These are phyloP conservation scores for Ctenopoma multispine DNA, from an alignment of 2,797 vertebrate species.

Conservation along the genomic window DNA sequence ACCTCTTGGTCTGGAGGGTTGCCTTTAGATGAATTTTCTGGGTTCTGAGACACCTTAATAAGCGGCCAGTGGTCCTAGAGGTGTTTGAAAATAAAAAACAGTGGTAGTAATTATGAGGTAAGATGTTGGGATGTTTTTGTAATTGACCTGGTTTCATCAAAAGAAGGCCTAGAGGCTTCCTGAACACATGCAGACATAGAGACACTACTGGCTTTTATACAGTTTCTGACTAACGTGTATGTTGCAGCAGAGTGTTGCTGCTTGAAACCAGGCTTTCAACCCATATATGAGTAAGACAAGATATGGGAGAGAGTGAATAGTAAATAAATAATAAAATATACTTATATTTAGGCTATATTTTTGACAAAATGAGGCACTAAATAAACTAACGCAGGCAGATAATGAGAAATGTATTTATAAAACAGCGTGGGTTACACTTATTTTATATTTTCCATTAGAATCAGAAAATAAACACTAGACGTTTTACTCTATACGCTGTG, in stretches of 20 bases:
- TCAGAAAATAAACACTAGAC: slow-evolving; percentile 28
- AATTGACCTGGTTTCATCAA: slow-evolving; percentile 45
- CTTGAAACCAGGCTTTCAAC: slow-evolving; percentile 23
- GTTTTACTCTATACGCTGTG: slow-evolving; percentile 10
- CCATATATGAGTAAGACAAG: slow-evolving; percentile 22
- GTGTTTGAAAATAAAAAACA: slow-evolving; percentile 39
- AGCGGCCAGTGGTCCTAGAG: slow-evolving; percentile 41
- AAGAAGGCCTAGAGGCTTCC: slow-evolving; percentile 29
- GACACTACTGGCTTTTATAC: slow-evolving; percentile 28
- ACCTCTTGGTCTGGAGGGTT: slow-evolving; percentile 6
- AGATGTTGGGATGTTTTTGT: slow-evolving; percentile 31
- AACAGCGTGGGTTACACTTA: too few relatives aligned
- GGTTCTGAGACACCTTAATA: slow-evolving; percentile 31
- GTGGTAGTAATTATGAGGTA: slow-evolving; percentile 48
- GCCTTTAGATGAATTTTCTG: slow-evolving; percentile 5
- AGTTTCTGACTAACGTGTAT: slow-evolving; percentile 21
- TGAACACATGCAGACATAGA: slow-evolving; percentile 44
- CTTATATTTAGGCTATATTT: too few relatives aligned
- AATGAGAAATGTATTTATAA: too few relatives aligned
- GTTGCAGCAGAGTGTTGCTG: slow-evolving; percentile 8
- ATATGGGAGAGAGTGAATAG: not conserved
- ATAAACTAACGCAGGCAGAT: too few relatives aligned
- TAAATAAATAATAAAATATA: too few relatives aligned
- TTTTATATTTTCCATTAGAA: too few relatives aligned
- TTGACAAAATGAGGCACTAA: too few relatives aligned